phyloP scores from a whole-genome alignment of 2,113 vertebrate species.

The Prolemur simus region DNA sequence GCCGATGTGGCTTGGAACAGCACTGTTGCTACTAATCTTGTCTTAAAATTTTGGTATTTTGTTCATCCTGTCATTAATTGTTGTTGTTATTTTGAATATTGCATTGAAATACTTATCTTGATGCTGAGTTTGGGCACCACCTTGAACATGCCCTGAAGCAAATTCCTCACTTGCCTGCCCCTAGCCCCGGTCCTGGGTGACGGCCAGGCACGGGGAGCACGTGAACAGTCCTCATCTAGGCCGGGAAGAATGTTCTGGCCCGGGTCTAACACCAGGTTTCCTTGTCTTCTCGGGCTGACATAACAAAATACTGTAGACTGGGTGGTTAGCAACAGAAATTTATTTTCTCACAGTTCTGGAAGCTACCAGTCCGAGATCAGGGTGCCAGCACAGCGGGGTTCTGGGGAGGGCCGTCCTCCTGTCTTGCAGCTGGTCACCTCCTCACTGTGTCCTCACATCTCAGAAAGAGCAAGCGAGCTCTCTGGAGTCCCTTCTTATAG shows the following conservation, averaged over 20 bases:
- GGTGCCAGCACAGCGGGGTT: not conserved
- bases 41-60: slow-evolving; percentile 11
- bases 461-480: not conserved
- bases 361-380: not conserved
- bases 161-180: not conserved
- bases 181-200: no score
- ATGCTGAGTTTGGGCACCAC: not conserved
- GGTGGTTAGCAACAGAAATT: not conserved
- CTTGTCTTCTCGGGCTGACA: not conserved
- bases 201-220: rapidly evolving
- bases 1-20: not conserved
- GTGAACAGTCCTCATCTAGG: not conserved
- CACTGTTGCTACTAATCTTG: not conserved
- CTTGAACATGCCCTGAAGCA: not conserved
- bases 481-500: not conserved
- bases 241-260: not conserved
- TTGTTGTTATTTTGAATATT: not conserved
- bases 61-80: not conserved
- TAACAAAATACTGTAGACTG: not conserved
- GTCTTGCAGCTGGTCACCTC: not conserved
- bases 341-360: not conserved
- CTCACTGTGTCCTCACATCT: not conserved
- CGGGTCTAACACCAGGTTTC: not conserved
- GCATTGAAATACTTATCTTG: not conserved
- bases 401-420: not conserved